Evolutionary conservation across 2,113 vertebrate species (phyloP), one percentile per base, ranked within the genome.

Genomic region (Sebastes fasciatus): DNA sequence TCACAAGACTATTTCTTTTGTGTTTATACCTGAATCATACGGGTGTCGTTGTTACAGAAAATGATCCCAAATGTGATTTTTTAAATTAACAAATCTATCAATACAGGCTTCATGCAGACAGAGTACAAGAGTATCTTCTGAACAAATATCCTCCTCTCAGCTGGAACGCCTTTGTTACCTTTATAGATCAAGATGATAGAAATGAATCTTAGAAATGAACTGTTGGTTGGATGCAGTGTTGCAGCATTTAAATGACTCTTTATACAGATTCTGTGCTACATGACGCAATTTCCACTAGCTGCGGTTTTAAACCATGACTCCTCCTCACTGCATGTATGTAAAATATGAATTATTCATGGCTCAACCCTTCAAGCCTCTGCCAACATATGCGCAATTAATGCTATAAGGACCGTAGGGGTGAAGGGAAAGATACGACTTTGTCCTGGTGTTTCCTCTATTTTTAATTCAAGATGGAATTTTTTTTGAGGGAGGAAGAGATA

Each of bases 311-410:
- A 55, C 9, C 63, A 45, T 72, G 43, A 69, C 14, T 69, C 40
- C 52, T 63, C 23, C 12, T n/a, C 5, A 5, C 19, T 79, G 58
- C 19, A 73, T 74, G 48, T 70, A 83, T 86, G 84, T 64, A 62
- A 61, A 69, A 77, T 62, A 57, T 87, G 57, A 92, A 88, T 90
- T 86, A 91, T 92, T 85, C 72, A 91, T 88, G 43, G 17, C 1
- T 21, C 63, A 72, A 54, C 67, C 75, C 55, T 82, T 86, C 42
- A 78, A 77, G 63, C 68, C 62, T 68, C 34, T 60, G 42, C 52
- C 68, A 91, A 74, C 80, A 62, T 79, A 60, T 63, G 60, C 64
- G 1, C 66, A 85, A 76, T 86, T 83, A 77, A 67, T 76, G 58
- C 23, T 54, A 12, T 21, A n/a, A 6, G 42, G 65, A 57, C 52